phyloP scores from a whole-genome alignment of 2,888 invertebrate genomes.

The Iphiclides podalirius region DNA sequence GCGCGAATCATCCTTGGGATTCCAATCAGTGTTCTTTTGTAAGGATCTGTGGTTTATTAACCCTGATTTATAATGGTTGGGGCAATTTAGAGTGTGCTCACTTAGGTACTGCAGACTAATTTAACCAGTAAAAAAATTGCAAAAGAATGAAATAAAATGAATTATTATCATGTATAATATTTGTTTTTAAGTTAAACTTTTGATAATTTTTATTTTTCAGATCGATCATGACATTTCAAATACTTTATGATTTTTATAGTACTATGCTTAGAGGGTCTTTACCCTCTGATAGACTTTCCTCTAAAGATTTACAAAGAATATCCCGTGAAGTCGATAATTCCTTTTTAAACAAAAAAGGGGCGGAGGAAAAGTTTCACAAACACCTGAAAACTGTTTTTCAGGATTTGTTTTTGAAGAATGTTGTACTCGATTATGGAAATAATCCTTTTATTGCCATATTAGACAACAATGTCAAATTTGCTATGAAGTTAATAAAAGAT shows the following conservation, averaged over 20 bases:
- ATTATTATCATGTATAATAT: no score
- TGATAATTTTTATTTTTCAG: no score
- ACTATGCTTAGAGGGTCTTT: conserved; percentile 62
- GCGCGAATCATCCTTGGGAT: no score
- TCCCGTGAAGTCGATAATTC: conserved; percentile 53
- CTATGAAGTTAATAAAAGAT: conserved; percentile 57
- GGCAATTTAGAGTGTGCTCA: no score
- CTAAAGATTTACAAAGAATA: conserved; percentile 64
- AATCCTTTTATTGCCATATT: conserved; percentile 66
- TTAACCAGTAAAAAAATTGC: no score
- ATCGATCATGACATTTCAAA: conserved; percentile 61
- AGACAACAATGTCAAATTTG: conserved; percentile 65
- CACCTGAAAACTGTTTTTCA: conserved; percentile 55
- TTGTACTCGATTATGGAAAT: conserved; percentile 58
- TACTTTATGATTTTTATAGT: conserved; percentile 68
- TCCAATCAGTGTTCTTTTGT: no score
- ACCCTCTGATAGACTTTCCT: conserved; percentile 51
- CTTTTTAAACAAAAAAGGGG: conserved; percentile 51
- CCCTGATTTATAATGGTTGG: no score
- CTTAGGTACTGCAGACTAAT: no score
- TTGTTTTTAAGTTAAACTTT: no score
- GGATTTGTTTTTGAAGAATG: conserved; percentile 60
- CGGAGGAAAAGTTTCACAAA: conserved; percentile 62
- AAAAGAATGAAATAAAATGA: no score
- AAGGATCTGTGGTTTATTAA: no score